Base-by-base conservation (phyloP, 1,140 invertebrate species). In the Orius laevigatus region DNA sequence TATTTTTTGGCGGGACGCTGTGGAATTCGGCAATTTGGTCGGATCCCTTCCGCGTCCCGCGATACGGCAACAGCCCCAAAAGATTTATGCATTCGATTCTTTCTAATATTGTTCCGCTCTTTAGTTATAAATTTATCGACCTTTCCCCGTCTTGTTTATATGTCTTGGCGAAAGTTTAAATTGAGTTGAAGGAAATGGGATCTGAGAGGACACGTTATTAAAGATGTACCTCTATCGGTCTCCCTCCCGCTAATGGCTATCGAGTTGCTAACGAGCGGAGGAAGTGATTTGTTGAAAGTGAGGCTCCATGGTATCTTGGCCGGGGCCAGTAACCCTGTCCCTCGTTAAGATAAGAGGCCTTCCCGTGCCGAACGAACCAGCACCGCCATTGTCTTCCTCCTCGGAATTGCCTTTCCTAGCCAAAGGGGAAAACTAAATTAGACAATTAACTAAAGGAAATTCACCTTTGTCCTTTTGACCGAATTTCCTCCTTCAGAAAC, bases 191-290 rank as follows among this genome's bases (percentile, higher is more conserved):
- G 25, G 25, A 25, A 25, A 25, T 25, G 25, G 25, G 25, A 25
- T 3, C 3, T 25, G 25, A n/a, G n/a, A 25, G 25, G 25, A 25
- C 25, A 25, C 25, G 25, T 25, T 25, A 25, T 25, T 25, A 25
- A 25, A 25, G 25, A 25, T 25, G 25, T 25, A 25, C 25, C 25
- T 25, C 25, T 25, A 25, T 25, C 25, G 25, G 25, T 25, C 25
- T 25, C n/a, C 41, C 14, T 25, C 19, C 19, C 9, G 43, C 43
- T 45, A 45, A 45, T 45, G 43, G 43, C 19, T 45, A 45, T 45
- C 43, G 43, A 12, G 43, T 45, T 45, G 43, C 43, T 45, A 45
- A 45, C 43, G 43, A 45, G 43, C 25, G 43, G 43, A 19, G 43
- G 43, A 45, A 45, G 43, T 45, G 43, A 45, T 45, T 45, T 45